Evolutionary conservation across 2,113 vertebrate genomes (phyloP).

Genomic region (Clinocottus analis): DNA sequence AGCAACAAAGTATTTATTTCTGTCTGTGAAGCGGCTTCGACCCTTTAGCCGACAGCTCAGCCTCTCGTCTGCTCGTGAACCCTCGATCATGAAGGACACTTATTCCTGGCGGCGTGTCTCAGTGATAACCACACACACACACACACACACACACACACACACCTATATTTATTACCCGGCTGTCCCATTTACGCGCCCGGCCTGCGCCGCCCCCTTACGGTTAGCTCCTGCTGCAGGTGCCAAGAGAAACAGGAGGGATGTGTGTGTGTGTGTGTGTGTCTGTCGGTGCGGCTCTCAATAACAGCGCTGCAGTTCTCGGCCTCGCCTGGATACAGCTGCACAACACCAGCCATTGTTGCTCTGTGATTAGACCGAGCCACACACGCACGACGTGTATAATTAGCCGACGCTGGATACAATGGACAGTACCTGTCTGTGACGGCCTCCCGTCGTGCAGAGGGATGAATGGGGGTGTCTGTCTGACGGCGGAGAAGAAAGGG

Average conservation of each 20-base stretch:
- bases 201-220: not conserved
- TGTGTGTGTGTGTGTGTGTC: constrained; percentile 11
- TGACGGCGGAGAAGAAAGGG: constrained; percentile 43
- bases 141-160: not conserved
- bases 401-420: constrained; percentile 49
- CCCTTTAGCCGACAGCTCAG: not conserved
- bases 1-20: not conserved
- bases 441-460: constrained; percentile 16
- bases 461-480: constrained; percentile 71
- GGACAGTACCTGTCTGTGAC: constrained; percentile 48
- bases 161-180: constrained; percentile 8
- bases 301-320: constrained; percentile 7
- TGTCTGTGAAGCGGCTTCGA: not conserved
- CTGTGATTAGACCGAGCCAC: constrained; percentile 52
- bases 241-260: constrained; percentile 22
- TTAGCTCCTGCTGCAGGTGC: constrained; percentile 43
- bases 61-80: constrained; percentile 13
- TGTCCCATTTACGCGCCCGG: constrained; percentile 13
- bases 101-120: not conserved
- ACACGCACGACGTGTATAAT: constrained; percentile 41
- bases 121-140: not conserved
- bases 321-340: constrained; percentile 38
- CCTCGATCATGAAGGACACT: too few relatives aligned
- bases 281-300: constrained; percentile 21
- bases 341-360: constrained; percentile 67